A percentile compares a stretch with the other conserved stretches of the same genome.
phyloP scores from a whole-genome alignment of 2,888 invertebrate genomes.

The Lamellibrachia columna region DNA sequence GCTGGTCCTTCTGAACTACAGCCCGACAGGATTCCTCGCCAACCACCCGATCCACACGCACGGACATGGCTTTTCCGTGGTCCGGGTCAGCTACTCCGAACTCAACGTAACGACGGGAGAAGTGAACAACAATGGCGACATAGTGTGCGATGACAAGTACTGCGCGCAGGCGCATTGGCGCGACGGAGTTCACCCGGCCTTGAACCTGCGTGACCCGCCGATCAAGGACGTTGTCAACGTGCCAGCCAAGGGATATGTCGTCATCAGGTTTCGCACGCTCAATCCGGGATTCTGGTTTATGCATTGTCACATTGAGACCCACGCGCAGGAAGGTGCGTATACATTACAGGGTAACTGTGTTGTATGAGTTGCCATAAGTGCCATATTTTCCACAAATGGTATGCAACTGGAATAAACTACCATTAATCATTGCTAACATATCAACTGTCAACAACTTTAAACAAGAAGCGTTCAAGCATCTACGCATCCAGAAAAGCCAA shows the following conservation, averaged over 20 bases:
- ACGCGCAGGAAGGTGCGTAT: constrained; percentile 55
- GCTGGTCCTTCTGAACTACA: constrained; percentile 17
- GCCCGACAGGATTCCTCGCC: background rate
- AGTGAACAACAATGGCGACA: constrained; percentile 23
- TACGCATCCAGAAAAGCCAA: too few relatives aligned
- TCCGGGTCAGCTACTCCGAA: constrained; percentile 50
- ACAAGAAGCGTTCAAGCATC: too few relatives aligned
- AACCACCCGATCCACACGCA: constrained; percentile 18
- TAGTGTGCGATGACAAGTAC: constrained; percentile 46
- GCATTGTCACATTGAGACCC: constrained; percentile 55
- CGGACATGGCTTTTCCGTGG: background rate
- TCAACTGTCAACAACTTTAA: too few relatives aligned
- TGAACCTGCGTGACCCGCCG: constrained; percentile 48
- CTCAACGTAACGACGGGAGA: constrained; percentile 30
- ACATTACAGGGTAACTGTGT: background rate
- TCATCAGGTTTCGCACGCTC: constrained; percentile 26
- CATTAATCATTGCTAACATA: too few relatives aligned
- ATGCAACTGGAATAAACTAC: too few relatives aligned
- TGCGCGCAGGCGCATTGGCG: constrained; percentile 29
- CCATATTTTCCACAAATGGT: too few relatives aligned
- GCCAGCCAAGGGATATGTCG: constrained; percentile 60
- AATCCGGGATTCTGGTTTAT: constrained; percentile 56
- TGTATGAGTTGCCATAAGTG: background rate
- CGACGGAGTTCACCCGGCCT: constrained; percentile 46
- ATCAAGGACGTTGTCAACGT: constrained; percentile 58